Evolutionary conservation across 2,888 invertebrate species (phyloP), one percentile per base, ranked within the genome.

Genomic region (Mimachlamys varia): DNA sequence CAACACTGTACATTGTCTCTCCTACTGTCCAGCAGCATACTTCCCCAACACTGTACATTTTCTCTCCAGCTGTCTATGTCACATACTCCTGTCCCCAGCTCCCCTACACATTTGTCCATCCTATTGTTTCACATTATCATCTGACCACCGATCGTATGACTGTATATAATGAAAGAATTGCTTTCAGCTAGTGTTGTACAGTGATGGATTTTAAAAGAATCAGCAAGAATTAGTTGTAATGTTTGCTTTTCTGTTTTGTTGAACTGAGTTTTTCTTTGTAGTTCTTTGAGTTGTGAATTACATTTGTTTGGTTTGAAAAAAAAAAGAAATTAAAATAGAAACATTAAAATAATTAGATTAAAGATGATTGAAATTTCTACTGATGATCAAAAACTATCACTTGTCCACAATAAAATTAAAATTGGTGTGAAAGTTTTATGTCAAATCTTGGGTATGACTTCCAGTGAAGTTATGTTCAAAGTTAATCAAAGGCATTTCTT

Each of bases 171-270:
- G 7, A 76, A 76, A 76, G 76, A 76, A 27, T 76, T 76, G 76
- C 76, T 76, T 76, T 76, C 76, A 76, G 76, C 76, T 76, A 76
- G 13, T 76, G 76, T 76, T 76, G 76, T 76, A 1, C 76, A 76
- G 27, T 76, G 76, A 76, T 76, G 76, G 33, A 76, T 33, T 58
- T 33, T 44, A 44, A 44, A 44, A 27, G 33, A 76, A 27, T 76
- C 76, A 33, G 76, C 76, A 76, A 76, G 33, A 76, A 33, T 27
- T 76, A 13, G 15, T 33, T 76, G 4, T 76, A 33, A 7, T 76
- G 76, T 76, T 76, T 33, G 33, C 33, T 76, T 76, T 33, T 76
- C n/a, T n/a, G 22, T 76, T 76, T 76, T 76, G 33, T 76, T 76
- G 76, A 76, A 76, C 27, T 76, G 27, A 33, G 27, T 76, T 76